Percentiles rank a stretch among this genome's conserved stretches.
Evolutionary conservation across 1,140 invertebrate species (phyloP).

Genomic region (Aphis craccivora): DNA sequence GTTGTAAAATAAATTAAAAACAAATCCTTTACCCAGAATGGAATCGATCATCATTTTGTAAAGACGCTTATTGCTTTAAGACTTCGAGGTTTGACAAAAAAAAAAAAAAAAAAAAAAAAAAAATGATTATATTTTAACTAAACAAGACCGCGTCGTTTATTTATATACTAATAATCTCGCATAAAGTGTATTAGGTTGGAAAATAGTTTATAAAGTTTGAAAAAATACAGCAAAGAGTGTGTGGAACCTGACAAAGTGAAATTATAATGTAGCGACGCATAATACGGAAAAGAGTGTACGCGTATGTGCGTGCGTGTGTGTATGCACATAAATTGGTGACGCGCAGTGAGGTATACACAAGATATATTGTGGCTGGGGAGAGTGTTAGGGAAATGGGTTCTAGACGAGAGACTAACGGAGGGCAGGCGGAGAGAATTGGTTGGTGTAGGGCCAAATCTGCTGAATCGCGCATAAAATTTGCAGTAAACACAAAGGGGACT

Average conservation of each 20-base stretch:
- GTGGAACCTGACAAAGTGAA: background rate
- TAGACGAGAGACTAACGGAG: background rate
- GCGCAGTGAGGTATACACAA: background rate
- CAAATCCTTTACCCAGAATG: background rate
- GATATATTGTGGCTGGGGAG: background rate
- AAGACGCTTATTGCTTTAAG: background rate
- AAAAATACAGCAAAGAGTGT: background rate
- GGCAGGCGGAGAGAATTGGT: background rate
- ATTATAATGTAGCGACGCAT: slow-evolving; percentile 4
- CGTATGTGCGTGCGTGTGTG: background rate
- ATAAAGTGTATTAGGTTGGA: background rate
- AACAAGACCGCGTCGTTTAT: background rate
- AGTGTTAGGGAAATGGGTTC: too few relatives aligned
- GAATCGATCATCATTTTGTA: background rate
- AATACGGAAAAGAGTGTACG: background rate
- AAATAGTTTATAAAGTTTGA: background rate
- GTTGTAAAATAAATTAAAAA: background rate
- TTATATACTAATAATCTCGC: background rate
- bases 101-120: too few relatives aligned
- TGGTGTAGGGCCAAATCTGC: slow-evolving; percentile 1
- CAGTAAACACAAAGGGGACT: background rate
- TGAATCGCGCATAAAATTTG: slow-evolving; percentile 14
- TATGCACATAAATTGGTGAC: background rate
- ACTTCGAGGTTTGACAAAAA: background rate
- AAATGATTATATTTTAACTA: background rate